Percentiles rank a stretch among this genome's conserved stretches.
Conservation (phyloP, 2,797 vertebrate genomes). For the Toxotes lorentzi region DNA sequence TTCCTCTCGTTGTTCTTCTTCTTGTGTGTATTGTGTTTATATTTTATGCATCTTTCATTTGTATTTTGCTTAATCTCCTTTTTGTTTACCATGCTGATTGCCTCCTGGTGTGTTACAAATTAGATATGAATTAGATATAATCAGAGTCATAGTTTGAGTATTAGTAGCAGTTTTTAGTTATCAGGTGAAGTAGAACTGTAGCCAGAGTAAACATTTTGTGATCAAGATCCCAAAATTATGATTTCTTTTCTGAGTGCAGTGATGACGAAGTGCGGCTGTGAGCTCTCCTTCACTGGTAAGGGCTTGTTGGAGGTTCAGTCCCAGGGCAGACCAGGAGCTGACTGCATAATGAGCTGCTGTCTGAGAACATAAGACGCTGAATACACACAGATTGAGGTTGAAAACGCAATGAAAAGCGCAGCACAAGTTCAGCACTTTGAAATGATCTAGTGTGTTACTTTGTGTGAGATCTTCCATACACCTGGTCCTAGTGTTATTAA, state of each 20-base stretch:
- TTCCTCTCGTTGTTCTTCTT: background rate
- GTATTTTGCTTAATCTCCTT: background rate
- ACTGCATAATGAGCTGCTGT: background rate
- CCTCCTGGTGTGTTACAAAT: background rate
- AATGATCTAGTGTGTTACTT: background rate
- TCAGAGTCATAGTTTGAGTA: background rate
- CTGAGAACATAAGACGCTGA: background rate
- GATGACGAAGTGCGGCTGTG: background rate
- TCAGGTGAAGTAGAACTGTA: background rate
- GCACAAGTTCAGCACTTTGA: background rate
- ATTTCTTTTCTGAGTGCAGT: background rate
- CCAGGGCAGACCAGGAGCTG: background rate
- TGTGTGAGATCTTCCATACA: background rate
- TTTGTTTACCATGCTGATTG: background rate
- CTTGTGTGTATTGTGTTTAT: background rate
- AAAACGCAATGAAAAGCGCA: background rate
- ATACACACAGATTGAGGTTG: background rate
- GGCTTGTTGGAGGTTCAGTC: background rate
- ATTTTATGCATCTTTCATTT: too few species aligned
- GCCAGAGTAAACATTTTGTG: background rate
- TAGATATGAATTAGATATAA: background rate
- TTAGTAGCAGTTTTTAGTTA: background rate
- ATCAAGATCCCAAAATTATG: background rate
- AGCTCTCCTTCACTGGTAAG: background rate
- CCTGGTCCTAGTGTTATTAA: background rate